phyloP scores from a whole-genome alignment of 2,113 vertebrate species.

The Coreoperca whiteheadi region DNA sequence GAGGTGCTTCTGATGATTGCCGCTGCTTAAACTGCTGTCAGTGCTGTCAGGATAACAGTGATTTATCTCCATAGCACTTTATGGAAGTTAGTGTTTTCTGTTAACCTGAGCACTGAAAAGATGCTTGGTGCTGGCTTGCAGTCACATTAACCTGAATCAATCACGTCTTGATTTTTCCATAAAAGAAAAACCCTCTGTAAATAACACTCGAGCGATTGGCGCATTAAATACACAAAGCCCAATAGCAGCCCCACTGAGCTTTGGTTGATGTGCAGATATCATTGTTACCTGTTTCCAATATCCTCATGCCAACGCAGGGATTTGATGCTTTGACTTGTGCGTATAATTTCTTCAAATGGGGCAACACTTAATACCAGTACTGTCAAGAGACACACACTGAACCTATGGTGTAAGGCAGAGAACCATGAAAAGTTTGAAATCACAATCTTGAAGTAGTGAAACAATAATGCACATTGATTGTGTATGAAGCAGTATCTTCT shows the following conservation, averaged over 20 bases:
- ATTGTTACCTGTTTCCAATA: conserved; percentile 71
- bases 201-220: conserved; percentile 76
- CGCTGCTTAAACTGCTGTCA: conserved; percentile 98
- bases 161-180: conserved; percentile 88
- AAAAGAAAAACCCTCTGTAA: conserved; percentile 85
- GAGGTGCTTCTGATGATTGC: conserved; percentile 93
- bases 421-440: conserved; percentile 50
- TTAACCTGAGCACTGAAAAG: conserved; percentile 86
- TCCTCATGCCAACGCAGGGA: conserved; percentile 61
- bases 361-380: conserved; percentile 64
- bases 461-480: conserved; percentile 72
- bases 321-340: conserved; percentile 70
- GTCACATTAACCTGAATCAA: conserved; percentile 89
- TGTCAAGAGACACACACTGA: conserved; percentile 57
- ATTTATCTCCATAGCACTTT: conserved; percentile 97
- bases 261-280: conserved; percentile 64
- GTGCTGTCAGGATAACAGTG: conserved; percentile 95
- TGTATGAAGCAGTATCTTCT: conserved; percentile 65
- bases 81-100: conserved; percentile 87
- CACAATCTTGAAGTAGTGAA: conserved; percentile 55
- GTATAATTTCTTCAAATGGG: conserved; percentile 60
- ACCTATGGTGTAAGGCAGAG: conserved; percentile 9
- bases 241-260: conserved; percentile 59
- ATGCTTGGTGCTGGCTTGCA: conserved; percentile 77
- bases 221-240: conserved; percentile 72